A percentile compares a stretch with the other conserved stretches of the same genome.
Evolutionary conservation across 2,797 vertebrate species (phyloP).

Genomic region (Staurois parvus): DNA sequence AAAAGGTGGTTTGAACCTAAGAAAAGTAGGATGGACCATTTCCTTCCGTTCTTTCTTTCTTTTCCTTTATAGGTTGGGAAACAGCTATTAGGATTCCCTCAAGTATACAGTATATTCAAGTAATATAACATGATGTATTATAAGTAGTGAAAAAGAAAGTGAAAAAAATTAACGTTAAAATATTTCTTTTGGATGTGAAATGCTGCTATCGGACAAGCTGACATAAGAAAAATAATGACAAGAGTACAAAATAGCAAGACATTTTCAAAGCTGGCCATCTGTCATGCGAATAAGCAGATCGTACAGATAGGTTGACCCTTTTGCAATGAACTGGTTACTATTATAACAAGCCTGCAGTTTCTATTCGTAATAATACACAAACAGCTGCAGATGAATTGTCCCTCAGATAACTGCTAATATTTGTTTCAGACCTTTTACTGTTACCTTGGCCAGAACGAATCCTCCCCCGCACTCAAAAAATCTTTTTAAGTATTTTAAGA

Average conservation of each 20-base stretch:
- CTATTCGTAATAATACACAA: conserved; percentile 49
- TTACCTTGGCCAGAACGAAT: conserved; percentile 54
- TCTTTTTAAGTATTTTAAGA: conserved; percentile 62
- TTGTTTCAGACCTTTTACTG: conserved; percentile 47
- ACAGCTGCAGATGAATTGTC: conserved; percentile 56
- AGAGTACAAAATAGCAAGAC: background rate
- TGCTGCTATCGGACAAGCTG: background rate
- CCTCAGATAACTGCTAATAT: conserved; percentile 52
- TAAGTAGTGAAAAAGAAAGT: background rate
- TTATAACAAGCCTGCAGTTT: conserved; percentile 23
- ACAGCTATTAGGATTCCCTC: background rate
- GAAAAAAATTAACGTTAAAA: background rate
- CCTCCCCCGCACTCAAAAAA: conserved; percentile 55
- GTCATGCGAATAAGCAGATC: conserved; percentile 13
- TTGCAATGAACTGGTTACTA: conserved; percentile 35
- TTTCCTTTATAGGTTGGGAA: background rate
- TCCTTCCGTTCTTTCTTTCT: background rate
- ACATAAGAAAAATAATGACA: conserved; percentile 26
- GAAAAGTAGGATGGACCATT: no score
- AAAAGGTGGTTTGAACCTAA: no score
- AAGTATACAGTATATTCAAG: background rate
- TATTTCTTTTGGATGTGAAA: conserved; percentile 15
- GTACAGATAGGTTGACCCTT: conserved; percentile 2
- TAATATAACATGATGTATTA: background rate
- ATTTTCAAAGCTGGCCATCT: conserved; percentile 19